A percentile compares a stretch with the other conserved stretches of the same genome.
These are phyloP conservation scores for Pseudopleuronectes americanus DNA, from an alignment of 2,797 vertebrate genomes.

Conservation along the genomic window DNA sequence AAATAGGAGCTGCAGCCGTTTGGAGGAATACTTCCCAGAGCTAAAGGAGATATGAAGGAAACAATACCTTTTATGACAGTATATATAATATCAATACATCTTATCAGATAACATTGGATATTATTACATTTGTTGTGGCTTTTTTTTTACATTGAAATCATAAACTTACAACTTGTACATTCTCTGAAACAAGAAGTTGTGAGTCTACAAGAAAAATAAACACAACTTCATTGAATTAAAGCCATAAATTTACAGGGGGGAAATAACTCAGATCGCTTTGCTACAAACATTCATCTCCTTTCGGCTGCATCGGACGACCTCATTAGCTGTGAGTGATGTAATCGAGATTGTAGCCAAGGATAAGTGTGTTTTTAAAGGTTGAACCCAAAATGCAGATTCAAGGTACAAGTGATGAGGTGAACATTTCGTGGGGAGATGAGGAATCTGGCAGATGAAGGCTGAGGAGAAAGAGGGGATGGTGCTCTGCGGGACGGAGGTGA, in stretches of 20 bases:
- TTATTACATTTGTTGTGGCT: no score
- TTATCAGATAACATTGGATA: background rate
- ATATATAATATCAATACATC: background rate
- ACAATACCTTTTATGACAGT: no score
- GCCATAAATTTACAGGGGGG: no score
- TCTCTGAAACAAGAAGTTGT: no score
- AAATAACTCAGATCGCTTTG: no score
- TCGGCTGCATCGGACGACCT: background rate
- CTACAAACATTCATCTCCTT: background rate
- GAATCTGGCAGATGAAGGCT: background rate
- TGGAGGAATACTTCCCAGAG: background rate
- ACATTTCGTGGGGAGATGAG: background rate
- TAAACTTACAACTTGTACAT: no score
- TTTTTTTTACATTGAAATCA: no score
- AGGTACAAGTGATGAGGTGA: background rate
- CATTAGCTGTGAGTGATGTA: no score
- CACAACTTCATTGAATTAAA: no score
- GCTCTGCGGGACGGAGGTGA: no score
- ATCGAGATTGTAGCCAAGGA: background rate
- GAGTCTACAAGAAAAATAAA: no score
- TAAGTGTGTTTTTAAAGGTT: background rate
- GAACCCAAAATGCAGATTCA: background rate
- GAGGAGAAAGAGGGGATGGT: no score
- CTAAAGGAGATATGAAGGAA: background rate
- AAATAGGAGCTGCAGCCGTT: background rate